A percentile compares a stretch with the other conserved stretches of the same genome.
Conservation (phyloP, 2,113 vertebrate species). For the Colius striatus region DNA sequence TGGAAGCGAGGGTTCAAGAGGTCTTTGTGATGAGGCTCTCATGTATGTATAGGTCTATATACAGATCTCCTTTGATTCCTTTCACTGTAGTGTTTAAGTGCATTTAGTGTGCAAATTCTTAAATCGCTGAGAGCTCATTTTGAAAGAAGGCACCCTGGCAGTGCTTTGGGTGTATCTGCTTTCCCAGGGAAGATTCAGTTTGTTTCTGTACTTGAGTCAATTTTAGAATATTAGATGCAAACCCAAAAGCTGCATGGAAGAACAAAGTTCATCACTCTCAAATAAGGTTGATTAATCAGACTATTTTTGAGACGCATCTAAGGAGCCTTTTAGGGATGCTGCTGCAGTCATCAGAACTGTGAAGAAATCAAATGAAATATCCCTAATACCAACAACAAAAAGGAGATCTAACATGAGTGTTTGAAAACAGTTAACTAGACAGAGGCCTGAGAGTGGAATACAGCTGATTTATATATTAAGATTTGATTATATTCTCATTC, state of each 20-base stretch:
- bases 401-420: neutral
- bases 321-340: neutral
- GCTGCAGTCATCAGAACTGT: neutral
- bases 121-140: neutral
- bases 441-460: neutral
- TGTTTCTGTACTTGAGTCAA: neutral
- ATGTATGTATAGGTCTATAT: neutral
- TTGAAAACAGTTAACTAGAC: neutral
- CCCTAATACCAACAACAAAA: neutral
- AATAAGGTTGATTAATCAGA: conserved; percentile 25
- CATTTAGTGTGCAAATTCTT: rapidly evolving
- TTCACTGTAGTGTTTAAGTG: neutral
- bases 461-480: neutral
- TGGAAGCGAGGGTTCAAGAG: neutral
- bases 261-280: neutral
- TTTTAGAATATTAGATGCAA: neutral
- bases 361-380: neutral
- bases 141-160: neutral
- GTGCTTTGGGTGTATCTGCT: neutral
- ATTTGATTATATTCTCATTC: neutral
- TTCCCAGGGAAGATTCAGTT: neutral
- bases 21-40: neutral
- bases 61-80: neutral
- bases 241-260: neutral
- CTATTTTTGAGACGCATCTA: conserved; percentile 28